Base-by-base conservation (phyloP, 2,888 invertebrate species). In the Lepetodrilus schrolli region DNA sequence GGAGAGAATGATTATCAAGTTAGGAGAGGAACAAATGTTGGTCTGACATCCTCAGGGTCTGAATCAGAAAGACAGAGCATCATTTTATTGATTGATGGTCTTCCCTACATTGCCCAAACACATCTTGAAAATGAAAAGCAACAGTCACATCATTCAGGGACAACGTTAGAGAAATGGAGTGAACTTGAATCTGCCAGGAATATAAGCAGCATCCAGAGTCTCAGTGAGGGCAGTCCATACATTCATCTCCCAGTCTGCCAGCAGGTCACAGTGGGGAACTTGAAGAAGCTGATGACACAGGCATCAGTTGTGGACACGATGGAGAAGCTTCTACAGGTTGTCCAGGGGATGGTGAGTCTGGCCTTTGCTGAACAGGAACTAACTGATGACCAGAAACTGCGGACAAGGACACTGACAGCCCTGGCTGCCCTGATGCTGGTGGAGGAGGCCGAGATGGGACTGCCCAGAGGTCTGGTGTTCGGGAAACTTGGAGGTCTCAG, bases 371-470 rank as follows among this genome's bases (percentile, higher is more conserved):
- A 30, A 2, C 58, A 58, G 30, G 58, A 58, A 4, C 72, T 84
- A 38, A 77, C 78, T 4, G 81, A 82, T 17, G 74, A 76, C 7
- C 84, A 86, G 69, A 76, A 82, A 17, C 80, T 82, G 37, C 72
- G 84, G 10, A 83, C 87, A 5, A 74, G 86, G 26, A 82, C 85
- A 0, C 80, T 87, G 30, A 73, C 85, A 10, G 81, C 83, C 34
- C 76, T 86, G 66, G 87, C 87, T 2, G 83, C 84, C 49, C 85
- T 86, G 79, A 75, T 87, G n/a, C 80, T 84, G 0, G 76, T 80
- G 23, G 87, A 86, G 68, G 82, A 85, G 1, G 75, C 81, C 2
- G 79, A 83, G 36, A 80, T 86, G 8, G 86, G 58, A 7, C 30
- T 58, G 5, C 5, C 10, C 3, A 30, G 58, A 13, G 58, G 58